These are phyloP conservation scores for Alectoris magna DNA, from an alignment of 2,797 vertebrate genomes.

Conservation along the genomic window DNA sequence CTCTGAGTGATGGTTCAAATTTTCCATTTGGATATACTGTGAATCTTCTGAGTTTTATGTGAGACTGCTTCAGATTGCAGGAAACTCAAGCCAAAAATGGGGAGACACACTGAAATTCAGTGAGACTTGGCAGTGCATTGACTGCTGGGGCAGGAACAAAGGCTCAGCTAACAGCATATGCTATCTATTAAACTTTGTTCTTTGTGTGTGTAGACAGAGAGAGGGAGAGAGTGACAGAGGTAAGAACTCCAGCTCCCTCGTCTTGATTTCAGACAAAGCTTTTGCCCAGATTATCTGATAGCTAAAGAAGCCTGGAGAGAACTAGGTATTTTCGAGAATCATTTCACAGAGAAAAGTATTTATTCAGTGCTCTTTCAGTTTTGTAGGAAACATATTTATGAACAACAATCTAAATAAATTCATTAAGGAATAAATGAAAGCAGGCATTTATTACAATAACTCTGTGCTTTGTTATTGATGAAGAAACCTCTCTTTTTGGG, in stretches of 20 bases:
- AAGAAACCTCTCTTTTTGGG: neutral
- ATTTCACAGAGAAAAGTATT: conserved; percentile 48
- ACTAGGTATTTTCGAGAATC: conserved; percentile 9
- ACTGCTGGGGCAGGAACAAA: conserved; percentile 53
- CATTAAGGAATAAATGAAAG: conserved; percentile 3
- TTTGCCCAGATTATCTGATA: conserved; percentile 38
- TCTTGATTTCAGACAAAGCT: conserved; percentile 59
- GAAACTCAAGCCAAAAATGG: conserved; percentile 68
- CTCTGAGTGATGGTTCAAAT: conserved; percentile 62
- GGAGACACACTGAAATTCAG: conserved; percentile 54
- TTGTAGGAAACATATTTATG: conserved; percentile 28
- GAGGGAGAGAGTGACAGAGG: conserved; percentile 40
- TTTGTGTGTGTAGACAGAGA: conserved; percentile 47
- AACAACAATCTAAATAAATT: conserved; percentile 28
- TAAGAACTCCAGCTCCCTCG: conserved; percentile 21
- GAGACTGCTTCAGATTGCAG: conserved; percentile 49
- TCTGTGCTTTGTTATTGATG: conserved; percentile 25
- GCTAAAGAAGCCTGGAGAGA: conserved; percentile 43
- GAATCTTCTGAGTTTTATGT: conserved; percentile 65
- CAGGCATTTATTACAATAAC: neutral
- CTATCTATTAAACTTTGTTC: conserved; percentile 74
- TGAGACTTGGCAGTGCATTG: conserved; percentile 62
- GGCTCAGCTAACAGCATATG: conserved; percentile 66
- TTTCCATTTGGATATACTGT: conserved; percentile 66
- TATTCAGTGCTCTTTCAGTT: conserved; percentile 41